phyloP scores from a whole-genome alignment of 1,140 invertebrate genomes.

The Nasonia giraulti region DNA sequence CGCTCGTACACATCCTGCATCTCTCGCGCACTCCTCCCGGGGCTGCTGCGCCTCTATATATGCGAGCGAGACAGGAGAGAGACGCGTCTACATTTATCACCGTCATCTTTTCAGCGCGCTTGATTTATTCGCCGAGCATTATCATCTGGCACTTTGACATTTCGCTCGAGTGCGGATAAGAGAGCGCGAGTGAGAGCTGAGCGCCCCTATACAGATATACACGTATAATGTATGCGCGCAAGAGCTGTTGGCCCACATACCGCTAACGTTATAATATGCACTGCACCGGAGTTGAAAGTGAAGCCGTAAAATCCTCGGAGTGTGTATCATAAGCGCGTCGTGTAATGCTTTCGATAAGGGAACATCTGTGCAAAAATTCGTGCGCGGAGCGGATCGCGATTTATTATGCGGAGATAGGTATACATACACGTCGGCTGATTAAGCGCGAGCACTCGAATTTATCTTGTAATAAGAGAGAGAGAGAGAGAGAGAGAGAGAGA shows the following conservation, averaged over 20 bases:
- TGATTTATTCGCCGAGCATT: slow-evolving; percentile 73
- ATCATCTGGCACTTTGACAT: slow-evolving; percentile 74
- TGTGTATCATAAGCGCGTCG: background rate
- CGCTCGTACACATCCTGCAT: background rate
- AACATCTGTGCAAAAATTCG: slow-evolving; percentile 28
- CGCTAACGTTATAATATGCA: background rate
- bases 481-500: background rate
- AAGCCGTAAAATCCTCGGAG: slow-evolving; percentile 35
- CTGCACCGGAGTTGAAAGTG: background rate
- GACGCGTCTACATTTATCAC: slow-evolving; percentile 74
- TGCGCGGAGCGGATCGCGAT: background rate
- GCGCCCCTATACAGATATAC: slow-evolving; percentile 29
- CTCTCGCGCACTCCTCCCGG: slow-evolving; percentile 42
- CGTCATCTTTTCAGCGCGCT: slow-evolving; percentile 74
- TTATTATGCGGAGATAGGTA: slow-evolving; percentile 8
- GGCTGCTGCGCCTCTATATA: background rate
- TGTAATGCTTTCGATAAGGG: slow-evolving; percentile 31
- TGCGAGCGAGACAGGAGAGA: slow-evolving; percentile 51
- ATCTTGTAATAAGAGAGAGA: slow-evolving; percentile 15
- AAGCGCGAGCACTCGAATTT: slow-evolving; percentile 17
- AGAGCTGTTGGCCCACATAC: slow-evolving; percentile 36
- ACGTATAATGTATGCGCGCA: background rate
- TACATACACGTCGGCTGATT: background rate
- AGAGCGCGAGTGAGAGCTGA: slow-evolving; percentile 44
- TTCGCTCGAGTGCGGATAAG: slow-evolving; percentile 72